A percentile compares a stretch with the other conserved stretches of the same genome.
These are phyloP conservation scores for Oreochromis mossambicus DNA, from an alignment of 2,797 vertebrate genomes.

Conservation along the genomic window DNA sequence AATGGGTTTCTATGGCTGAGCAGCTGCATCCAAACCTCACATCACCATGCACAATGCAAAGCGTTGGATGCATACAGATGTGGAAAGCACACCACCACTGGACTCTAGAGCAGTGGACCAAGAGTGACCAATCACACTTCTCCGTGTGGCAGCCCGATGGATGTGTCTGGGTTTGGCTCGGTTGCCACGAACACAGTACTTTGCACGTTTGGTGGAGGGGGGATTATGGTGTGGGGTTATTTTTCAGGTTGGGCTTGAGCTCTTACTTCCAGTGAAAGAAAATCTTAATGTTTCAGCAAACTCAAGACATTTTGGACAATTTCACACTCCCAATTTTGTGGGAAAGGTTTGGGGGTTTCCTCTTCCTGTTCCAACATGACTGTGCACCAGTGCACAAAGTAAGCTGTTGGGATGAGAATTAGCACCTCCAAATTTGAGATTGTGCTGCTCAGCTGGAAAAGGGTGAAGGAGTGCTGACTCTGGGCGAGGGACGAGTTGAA, in stretches of 20 bases:
- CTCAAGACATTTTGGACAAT: background rate
- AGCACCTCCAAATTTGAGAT: background rate
- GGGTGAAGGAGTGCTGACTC: no score
- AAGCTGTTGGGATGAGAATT: no score
- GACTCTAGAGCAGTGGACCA: background rate
- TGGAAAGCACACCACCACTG: background rate
- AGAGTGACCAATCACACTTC: background rate
- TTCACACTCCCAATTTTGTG: background rate
- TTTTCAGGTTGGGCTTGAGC: background rate
- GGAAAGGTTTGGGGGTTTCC: background rate
- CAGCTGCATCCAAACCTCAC: background rate
- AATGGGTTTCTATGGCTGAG: background rate
- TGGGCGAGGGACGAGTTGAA: no score
- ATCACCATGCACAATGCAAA: background rate
- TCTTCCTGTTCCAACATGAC: background rate
- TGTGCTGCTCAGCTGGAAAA: no score
- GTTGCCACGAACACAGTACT: fast-evolving
- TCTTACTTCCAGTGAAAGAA: background rate
- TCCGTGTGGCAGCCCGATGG: background rate
- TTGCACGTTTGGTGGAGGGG: background rate
- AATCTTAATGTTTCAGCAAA: no score
- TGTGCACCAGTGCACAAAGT: background rate
- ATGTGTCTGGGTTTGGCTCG: background rate
- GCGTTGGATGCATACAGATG: background rate
- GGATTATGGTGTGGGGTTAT: background rate